These are phyloP conservation scores for Furcifer pardalis DNA, from an alignment of 2,797 vertebrate genomes.

Conservation along the genomic window DNA sequence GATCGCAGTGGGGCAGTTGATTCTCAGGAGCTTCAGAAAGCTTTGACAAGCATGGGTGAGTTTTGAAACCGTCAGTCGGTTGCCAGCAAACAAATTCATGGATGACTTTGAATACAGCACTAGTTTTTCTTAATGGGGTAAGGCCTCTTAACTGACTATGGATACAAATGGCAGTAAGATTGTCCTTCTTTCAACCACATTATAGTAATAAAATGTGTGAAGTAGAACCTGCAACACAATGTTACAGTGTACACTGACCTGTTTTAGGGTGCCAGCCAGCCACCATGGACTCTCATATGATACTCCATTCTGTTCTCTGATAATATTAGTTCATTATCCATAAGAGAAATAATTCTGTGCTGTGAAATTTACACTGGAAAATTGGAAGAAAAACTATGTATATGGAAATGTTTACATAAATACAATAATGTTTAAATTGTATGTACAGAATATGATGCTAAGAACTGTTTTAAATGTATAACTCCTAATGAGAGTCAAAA, in stretches of 20 bases:
- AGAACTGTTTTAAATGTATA: no score
- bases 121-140: not conserved
- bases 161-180: not conserved
- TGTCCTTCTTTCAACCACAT: not conserved
- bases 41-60: conserved; percentile 78
- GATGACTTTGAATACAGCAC: not conserved
- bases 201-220: not conserved
- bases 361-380: no score
- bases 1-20: conserved; percentile 80
- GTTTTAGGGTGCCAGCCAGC: not conserved
- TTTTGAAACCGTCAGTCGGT: not conserved
- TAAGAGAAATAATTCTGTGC: no score
- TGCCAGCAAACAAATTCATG: not conserved
- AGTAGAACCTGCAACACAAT: not conserved
- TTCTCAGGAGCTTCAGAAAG: conserved; percentile 73
- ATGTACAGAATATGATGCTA: no score
- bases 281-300: not conserved
- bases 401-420: no score
- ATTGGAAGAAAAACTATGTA: no score
- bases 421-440: no score
- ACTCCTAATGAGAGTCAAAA: no score
- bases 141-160: no score
- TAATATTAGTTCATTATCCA: no score
- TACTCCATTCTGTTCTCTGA: no score
- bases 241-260: not conserved